Base-by-base conservation (phyloP, 2,797 vertebrate genomes). In the Triplophysa yarkandensis region DNA sequence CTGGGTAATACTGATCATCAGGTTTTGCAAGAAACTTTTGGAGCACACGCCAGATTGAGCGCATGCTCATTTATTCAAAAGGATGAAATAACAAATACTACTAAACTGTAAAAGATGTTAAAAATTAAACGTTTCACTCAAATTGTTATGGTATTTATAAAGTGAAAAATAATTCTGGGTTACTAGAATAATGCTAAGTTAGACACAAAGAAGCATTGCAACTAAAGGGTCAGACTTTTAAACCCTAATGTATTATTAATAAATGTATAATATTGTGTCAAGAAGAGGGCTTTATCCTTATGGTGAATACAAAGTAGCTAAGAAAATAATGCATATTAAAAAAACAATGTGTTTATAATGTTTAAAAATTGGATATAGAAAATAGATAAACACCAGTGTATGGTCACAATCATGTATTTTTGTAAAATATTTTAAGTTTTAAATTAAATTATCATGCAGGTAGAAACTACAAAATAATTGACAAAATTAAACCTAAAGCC, bases 81-180 rank as follows among this genome's bases (percentile, higher is more conserved):
- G 19, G 8, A 1, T 21, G 9, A 50, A 8, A 4, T 50, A 21
- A 50, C 8, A 25, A 52, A 23, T 52, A 21, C 10, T 25, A 4
- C 23, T 7, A 52, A 21, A 52, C n/a, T 52, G 48, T 52, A 4
- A 52, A 52, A 39, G 9, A 23, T 25, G 4, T n/a, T 7, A n/a
- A 23, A 9, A 43, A 43, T 25, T 4, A 52, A 52, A 6, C 10
- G 13, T 13, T 25, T 17, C 43, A 44, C 16, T 27, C 2, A 54
- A 16, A 16, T 54, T 54, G 4, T 44, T 17, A 17, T 44, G 6
- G 16, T 44, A 6, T 5, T 44, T 25, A 54, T 25, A 14, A 4
- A 52, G 61, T 44, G 19, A 72, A 41, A 36, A 62, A 66, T n/a
- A 72, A 14, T 54, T 21, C 23, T 27, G 23, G 21, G 27, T 25